Conservation (phyloP, 2,797 vertebrate genomes). For the Cercopithecus diana region DNA sequence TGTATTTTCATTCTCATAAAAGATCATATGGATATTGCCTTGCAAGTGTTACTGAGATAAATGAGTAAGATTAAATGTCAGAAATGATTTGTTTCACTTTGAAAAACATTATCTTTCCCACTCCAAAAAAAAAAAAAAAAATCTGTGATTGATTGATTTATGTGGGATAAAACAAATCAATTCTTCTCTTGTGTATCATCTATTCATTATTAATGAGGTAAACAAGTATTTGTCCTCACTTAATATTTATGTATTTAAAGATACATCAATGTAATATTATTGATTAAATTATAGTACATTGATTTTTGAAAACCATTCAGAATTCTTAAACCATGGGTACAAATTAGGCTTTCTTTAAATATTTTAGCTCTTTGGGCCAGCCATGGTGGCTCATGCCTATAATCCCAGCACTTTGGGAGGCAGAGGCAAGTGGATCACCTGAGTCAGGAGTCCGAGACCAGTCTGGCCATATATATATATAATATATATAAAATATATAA, state of each 20-base stretch:
- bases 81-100: constrained; percentile 10
- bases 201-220: constrained; percentile 11
- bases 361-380: not conserved
- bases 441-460: not conserved
- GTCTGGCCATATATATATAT: not conserved
- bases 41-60: constrained; percentile 5
- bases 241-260: not conserved
- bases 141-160: constrained; percentile 5
- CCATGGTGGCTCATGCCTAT: accelerated
- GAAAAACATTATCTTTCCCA: not conserved
- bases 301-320: not conserved
- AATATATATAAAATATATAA: too few species aligned
- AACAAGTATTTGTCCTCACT: not conserved
- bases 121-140: not conserved
- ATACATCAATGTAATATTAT: not conserved
- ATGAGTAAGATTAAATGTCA: not conserved
- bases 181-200: not conserved
- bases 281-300: not conserved
- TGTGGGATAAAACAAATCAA: not conserved
- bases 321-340: not conserved
- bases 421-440: not conserved
- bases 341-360: not conserved
- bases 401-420: not conserved
- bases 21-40: not conserved
- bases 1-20: not conserved